phyloP scores from a whole-genome alignment of 2,888 invertebrate species.

The Xanthorhoe spadicearia region DNA sequence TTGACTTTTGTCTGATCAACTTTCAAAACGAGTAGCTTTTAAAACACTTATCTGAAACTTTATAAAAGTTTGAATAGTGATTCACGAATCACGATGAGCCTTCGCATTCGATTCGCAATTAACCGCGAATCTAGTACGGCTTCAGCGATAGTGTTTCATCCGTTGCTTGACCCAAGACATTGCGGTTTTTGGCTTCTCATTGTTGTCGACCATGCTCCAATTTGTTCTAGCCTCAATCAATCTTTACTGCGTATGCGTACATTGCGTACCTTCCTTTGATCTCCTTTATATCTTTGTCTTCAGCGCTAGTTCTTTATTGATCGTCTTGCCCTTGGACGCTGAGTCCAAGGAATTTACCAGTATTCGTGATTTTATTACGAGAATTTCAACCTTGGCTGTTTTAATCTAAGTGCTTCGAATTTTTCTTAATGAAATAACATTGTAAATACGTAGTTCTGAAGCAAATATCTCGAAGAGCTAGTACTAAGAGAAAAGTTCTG shows the following conservation, averaged over 20 bases:
- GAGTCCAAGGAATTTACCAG: conserved; percentile 35
- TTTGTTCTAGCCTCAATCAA: conserved; percentile 51
- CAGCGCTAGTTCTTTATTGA: conserved; percentile 48
- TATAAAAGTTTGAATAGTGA: not conserved
- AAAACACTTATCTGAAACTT: not conserved
- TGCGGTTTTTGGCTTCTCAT: conserved; percentile 62
- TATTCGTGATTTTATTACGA: conserved; percentile 45
- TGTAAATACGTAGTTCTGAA: conserved; percentile 36
- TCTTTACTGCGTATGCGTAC: conserved; percentile 47
- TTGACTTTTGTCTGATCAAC: too few species aligned
- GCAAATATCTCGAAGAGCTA: conserved; percentile 39
- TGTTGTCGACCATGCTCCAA: conserved; percentile 54
- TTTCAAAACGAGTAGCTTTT: too few species aligned
- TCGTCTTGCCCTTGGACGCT: conserved; percentile 51
- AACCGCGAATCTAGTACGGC: conserved; percentile 57
- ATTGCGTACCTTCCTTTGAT: conserved; percentile 40
- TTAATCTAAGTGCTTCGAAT: conserved; percentile 38
- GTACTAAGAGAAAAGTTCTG: conserved; percentile 34
- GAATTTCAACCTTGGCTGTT: conserved; percentile 48
- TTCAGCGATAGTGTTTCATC: conserved; percentile 66
- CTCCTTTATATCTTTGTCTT: conserved; percentile 44
- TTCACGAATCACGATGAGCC: conserved; percentile 32
- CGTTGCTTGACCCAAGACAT: conserved; percentile 53
- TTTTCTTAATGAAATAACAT: conserved; percentile 28
- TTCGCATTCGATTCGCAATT: conserved; percentile 46